Percentiles rank a stretch among this genome's conserved stretches.
These are phyloP conservation scores for Riparia riparia DNA, from an alignment of 2,113 vertebrate genomes.

Conservation along the genomic window DNA sequence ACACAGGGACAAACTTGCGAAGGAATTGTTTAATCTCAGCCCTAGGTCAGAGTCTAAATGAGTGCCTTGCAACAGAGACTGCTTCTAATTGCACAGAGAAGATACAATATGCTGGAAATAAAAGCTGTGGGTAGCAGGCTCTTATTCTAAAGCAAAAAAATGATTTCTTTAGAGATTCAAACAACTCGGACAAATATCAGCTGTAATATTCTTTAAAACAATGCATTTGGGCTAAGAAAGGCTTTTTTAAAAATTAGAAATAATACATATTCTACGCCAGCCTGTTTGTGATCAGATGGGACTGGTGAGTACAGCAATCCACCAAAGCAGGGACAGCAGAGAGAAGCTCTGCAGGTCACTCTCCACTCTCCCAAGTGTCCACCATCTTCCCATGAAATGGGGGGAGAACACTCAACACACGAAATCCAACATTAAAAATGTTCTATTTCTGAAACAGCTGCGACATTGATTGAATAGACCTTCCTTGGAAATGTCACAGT, in stretches of 20 bases:
- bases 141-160: neutral
- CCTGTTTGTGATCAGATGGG: neutral
- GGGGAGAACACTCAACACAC: neutral
- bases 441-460: neutral
- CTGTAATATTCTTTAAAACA: neutral
- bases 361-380: neutral
- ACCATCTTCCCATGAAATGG: neutral
- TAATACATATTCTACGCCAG: neutral
- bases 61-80: neutral
- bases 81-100: neutral
- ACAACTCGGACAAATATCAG: neutral
- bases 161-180: neutral
- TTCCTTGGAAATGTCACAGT: neutral
- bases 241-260: fast-evolving
- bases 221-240: neutral
- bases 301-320: neutral
- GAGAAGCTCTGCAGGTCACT: neutral
- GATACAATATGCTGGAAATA: neutral
- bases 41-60: slow-evolving; percentile 21
- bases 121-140: slow-evolving; percentile 7
- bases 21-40: neutral
- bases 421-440: neutral
- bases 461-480: neutral
- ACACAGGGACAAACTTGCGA: neutral
- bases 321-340: neutral